A percentile compares a stretch with the other conserved stretches of the same genome.
Evolutionary conservation across 2,113 vertebrate genomes (phyloP).

Genomic region (Oreocharis arfaki): DNA sequence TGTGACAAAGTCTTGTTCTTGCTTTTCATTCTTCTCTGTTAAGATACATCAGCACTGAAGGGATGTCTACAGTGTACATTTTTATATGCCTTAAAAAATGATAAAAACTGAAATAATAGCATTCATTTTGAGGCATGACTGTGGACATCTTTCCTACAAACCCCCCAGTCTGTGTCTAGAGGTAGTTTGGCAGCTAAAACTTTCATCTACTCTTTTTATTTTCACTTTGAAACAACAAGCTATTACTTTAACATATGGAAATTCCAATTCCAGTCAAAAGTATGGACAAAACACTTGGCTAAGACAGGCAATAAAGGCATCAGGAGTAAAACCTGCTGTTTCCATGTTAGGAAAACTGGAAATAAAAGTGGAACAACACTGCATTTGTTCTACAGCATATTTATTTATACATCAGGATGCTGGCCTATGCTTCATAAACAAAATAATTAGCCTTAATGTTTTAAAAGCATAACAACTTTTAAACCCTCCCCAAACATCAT

Average conservation of each 20-base stretch:
- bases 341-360: neutral
- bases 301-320: neutral
- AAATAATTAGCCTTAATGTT: neutral
- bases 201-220: neutral
- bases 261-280: neutral
- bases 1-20: neutral
- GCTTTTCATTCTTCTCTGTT: neutral
- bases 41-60: neutral
- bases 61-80: neutral
- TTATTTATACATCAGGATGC: neutral
- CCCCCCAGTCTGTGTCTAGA: neutral
- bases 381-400: neutral
- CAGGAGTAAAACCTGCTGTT: neutral
- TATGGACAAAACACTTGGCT: neutral
- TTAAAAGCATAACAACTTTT: neutral
- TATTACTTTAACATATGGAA: neutral
- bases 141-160: neutral
- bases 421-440: neutral
- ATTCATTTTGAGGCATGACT: neutral
- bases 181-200: neutral
- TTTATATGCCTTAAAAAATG: neutral
- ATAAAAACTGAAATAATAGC: neutral
- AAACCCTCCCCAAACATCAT: neutral
- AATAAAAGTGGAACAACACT: neutral
- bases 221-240: neutral